Base-by-base conservation (phyloP, 2,113 vertebrate genomes). In the Prunella himalayana region DNA sequence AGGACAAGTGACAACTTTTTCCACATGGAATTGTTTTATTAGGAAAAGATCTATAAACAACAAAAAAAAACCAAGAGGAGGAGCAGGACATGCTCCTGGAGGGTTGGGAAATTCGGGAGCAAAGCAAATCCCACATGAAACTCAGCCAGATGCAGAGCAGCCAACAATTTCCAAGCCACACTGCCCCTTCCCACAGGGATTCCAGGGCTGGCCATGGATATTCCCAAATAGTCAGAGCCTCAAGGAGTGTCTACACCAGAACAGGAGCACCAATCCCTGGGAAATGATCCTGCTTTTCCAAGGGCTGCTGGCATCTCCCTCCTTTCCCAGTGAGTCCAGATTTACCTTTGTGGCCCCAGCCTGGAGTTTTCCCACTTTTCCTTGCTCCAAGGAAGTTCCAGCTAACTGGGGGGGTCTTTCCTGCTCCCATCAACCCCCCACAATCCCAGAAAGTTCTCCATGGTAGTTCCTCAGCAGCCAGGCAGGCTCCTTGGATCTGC, bases 21-120 rank as follows among this genome's bases (percentile, higher is more conserved):
- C 85, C 51, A 0, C 3, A 3, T 0, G 14, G 79, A 89, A 75
- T 35, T 7, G 11, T 85, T 97, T 97, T 95, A 96, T 93, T 97
- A 92, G 2, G 27, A 95, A 95, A 96, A 88, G 39, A 42, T 28
- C 19, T 23, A 11, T 33, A 8, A 60, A 76, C 35, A 47, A 78
- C 30, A 51, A 37, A 88, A 80, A 35, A 31, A 11, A 21, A 12
- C 0, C 13, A 1, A 2, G 31, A 71, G 41, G 44, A 65, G 60
- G 1, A 35, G 63, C 0, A 2, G 53, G 39, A 59, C 12, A 42
- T 3, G 0, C 45, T 25, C 49, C 69, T 3, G 30, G 51, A n/a
- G 25, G 24, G 28, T 28, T 0, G 0, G 77, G 50, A 54, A 53
- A 49, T 49, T 39, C 25, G 2, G 82, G 68, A 93, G 45, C 42